Evolutionary conservation across 2,797 vertebrate genomes (phyloP).

Genomic region (Hippocampus kuda): DNA sequence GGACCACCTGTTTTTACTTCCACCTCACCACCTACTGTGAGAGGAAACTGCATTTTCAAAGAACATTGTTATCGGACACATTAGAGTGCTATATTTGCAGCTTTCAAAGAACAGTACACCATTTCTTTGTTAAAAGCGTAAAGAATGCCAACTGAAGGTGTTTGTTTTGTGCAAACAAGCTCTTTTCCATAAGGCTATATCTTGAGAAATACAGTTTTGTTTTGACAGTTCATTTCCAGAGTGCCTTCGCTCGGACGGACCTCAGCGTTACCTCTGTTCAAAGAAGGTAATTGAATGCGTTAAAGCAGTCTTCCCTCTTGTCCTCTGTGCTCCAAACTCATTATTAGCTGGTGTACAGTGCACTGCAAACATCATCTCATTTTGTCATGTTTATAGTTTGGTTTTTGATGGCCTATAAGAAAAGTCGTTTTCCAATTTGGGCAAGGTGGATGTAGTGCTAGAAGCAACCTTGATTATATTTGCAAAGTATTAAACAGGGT

Average conservation of each 20-base stretch:
- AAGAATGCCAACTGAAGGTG: neutral
- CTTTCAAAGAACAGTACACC: neutral
- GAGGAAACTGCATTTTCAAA: neutral
- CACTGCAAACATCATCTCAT: neutral
- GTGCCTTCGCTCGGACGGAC: neutral
- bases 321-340: conserved; percentile 2
- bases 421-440: neutral
- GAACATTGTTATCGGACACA: neutral
- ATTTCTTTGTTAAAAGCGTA: neutral
- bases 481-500: neutral
- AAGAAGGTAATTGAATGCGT: neutral
- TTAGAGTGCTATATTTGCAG: too few relatives aligned
- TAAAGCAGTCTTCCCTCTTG: neutral
- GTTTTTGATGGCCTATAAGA: neutral
- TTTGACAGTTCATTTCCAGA: neutral
- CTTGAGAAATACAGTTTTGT: neutral
- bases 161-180: neutral
- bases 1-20: too few relatives aligned
- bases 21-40: too few relatives aligned
- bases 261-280: neutral
- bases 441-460: neutral
- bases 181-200: neutral
- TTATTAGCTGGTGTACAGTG: neutral
- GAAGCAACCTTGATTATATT: neutral
- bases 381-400: neutral